A percentile compares a stretch with the other conserved stretches of the same genome.
Conservation (phyloP, 92 coral and sea anemone species). For the Meandrina meandrites region DNA sequence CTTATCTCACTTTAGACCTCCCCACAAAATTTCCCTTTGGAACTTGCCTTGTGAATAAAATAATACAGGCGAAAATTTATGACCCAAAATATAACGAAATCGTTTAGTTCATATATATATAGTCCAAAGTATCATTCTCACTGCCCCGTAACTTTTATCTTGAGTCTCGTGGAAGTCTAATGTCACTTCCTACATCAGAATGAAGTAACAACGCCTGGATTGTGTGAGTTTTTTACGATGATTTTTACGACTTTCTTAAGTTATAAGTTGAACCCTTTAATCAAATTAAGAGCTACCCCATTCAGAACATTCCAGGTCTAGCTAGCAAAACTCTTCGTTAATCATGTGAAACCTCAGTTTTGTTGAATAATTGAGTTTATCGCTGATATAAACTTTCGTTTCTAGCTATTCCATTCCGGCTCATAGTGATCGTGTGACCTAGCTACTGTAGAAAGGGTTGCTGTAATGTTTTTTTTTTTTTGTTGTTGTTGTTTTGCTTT, state of each 20-base stretch:
- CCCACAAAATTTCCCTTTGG: not conserved
- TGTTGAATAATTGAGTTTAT: not conserved
- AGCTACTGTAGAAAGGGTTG: no score
- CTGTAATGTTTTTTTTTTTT: not conserved
- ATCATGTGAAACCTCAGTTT: not conserved
- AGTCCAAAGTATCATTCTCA: not conserved
- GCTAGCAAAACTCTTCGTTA: not conserved
- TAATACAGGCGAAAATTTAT: not conserved
- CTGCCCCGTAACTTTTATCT: not conserved
- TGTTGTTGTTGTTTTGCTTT: not conserved
- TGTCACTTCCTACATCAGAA: not conserved
- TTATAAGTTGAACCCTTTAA: not conserved
- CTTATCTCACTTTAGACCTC: not conserved
- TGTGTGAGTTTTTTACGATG: not conserved
- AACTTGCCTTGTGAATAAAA: not conserved
- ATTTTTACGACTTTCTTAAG: not conserved
- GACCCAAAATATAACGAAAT: not conserved
- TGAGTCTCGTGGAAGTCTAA: not conserved
- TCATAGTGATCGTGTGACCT: not conserved
- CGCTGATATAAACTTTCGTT: not conserved
- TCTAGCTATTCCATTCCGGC: not conserved
- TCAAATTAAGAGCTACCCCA: not conserved
- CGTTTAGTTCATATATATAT: not conserved
- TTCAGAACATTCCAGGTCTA: not conserved
- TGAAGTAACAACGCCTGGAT: not conserved